Base-by-base conservation (phyloP, 2,888 invertebrate species). In the Athetis lepigone region DNA sequence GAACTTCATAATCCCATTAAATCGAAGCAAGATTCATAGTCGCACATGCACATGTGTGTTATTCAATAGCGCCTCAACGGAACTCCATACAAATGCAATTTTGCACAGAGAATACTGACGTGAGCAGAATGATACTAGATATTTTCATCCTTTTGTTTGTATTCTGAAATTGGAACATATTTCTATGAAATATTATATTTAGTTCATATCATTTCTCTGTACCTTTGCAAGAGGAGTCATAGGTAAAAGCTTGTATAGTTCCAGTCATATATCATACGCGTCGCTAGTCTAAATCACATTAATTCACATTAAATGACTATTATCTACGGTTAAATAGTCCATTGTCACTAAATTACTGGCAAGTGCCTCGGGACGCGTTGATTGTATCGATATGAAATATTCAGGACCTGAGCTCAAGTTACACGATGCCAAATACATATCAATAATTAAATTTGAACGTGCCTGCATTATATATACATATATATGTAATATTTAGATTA, bases 271-370 rank as follows among this genome's bases (percentile, higher is more conserved):
- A 75, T 59, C 45, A 60, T 59, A 58, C 62, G 40, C 50, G 63
- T 75, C 47, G 59, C 45, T 68, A 54, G 52, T 46, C 57, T 75
- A 79, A 80, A 77, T 78, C 67, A 71, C 59, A 70, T 58, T 57
- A 77, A 74, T 71, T 67, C 62, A 58, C 69, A 78, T 81, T 80
- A 75, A 79, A 81, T 75, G 46, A 72, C 70, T 71, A 72, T 77
- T 74, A 82, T 80, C 80, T 78, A 62, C 57, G 62, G 57, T 77
- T 83, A 79, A 81, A 81, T 80, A 82, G 82, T 75, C 73, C 70
- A 83, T 86, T 86, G 79, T 82, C 77, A 84, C 80, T 84, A 81
- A 85, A 85, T 85, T 86, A 84, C 79, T 77, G 78, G 81, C 80
- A 83, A 85, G 83, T 82, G 82, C 79, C 82, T 76, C 73, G 75